Base-by-base conservation (phyloP, 2,888 invertebrate species). In the Macropis europaea region DNA sequence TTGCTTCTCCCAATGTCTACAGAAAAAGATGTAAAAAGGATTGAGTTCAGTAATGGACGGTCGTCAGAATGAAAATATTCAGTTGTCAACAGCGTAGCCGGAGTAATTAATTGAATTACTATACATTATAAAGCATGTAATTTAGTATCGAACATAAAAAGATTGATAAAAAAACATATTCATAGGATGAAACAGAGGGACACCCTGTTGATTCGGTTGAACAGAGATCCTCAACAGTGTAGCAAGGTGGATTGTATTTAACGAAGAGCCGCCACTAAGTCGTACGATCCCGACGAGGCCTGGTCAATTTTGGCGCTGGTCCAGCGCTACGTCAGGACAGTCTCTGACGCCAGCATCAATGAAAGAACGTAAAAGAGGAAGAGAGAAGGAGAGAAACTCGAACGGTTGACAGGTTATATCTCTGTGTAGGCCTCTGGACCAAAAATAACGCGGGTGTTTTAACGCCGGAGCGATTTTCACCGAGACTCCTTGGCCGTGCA, bases 261-360 rank as follows among this genome's bases (percentile, higher is more conserved):
- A 73, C 73, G 74, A 68, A 54, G 24, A 62, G 48, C 40, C 52
- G 63, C 26, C 59, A 64, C 40, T 40, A 42, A 61, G 32, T 75
- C 60, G 61, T 53, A 52, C 28, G 48, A 59, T 60, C 38, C 40
- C 69, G 56, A 60, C 68, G 60, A 52, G 56, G 66, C 56, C 48
- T 63, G 57, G 63, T 80, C 76, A 60, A 71, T 81, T 59, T 82
- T 87, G 87, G 87, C 86, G 38, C n/a, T 7, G 59, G 34, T 84
- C 85, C 87, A 86, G 81, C 77, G 45, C 81, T 82, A 85, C 85
- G 87, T 86, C 88, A 87, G 86, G 82, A 78, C 78, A 73, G 69
- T 78, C 78, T 84, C 84, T 86, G 86, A 87, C 86, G 87, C 83
- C 82, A 86, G 85, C 84, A 86, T 88, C 88, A 88, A 87, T 87